phyloP scores from a whole-genome alignment of 2,113 vertebrate genomes.

The Herpetotheres cachinnans region DNA sequence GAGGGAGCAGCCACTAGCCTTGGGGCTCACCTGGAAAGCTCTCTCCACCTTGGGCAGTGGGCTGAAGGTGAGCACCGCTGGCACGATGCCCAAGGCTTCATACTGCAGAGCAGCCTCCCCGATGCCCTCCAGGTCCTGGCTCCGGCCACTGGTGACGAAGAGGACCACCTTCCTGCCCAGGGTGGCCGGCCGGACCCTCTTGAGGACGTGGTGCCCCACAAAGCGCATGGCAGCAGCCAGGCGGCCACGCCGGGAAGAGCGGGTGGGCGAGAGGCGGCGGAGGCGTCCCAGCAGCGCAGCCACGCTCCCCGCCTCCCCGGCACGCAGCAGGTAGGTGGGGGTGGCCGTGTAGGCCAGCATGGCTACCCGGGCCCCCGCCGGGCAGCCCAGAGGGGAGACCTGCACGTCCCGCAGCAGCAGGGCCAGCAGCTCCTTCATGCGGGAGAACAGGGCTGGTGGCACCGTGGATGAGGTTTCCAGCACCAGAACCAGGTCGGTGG shows the following conservation, averaged over 20 bases:
- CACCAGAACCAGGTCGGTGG: not conserved
- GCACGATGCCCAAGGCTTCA: not conserved
- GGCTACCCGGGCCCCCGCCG: not conserved
- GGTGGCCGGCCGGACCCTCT: not conserved
- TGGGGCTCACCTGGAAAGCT: not conserved
- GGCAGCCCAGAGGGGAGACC: not conserved
- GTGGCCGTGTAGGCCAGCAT: not conserved
- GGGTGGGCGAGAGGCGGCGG: not conserved
- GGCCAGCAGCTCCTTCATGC: not conserved
- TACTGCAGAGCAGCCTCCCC: not conserved
- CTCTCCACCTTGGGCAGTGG: not conserved
- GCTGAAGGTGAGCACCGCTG: not conserved
- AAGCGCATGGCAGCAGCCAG: not conserved
- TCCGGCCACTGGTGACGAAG: not conserved
- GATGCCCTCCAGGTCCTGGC: not conserved
- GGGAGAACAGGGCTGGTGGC: not conserved
- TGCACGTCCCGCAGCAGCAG: not conserved
- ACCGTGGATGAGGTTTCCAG: not conserved
- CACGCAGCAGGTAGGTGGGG: not conserved
- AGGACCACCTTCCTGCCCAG: not conserved
- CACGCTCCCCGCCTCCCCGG: not conserved
- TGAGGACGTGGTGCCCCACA: not conserved
- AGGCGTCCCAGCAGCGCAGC: not conserved
- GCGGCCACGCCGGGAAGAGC: not conserved
- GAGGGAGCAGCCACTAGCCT: not conserved